A percentile compares a stretch with the other conserved stretches of the same genome.
Evolutionary conservation across 2,888 invertebrate genomes (phyloP).

Genomic region (Emmelina monodactyla): DNA sequence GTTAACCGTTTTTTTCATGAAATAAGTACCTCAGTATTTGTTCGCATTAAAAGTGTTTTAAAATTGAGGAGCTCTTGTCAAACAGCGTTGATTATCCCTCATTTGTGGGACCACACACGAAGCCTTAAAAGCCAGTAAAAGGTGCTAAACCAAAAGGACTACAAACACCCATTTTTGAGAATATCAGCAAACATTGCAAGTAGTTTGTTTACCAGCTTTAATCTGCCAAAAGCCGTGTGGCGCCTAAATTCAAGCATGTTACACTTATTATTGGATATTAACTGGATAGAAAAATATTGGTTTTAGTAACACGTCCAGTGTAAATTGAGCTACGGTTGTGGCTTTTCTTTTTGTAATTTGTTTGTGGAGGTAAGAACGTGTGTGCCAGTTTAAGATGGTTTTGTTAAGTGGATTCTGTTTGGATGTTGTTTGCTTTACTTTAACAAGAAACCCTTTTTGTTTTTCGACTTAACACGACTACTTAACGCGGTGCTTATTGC

Average conservation of each 20-base stretch:
- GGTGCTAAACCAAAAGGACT: slow-evolving; percentile 58
- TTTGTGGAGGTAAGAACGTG: slow-evolving; percentile 19
- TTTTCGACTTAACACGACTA: background rate
- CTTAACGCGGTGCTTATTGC: background rate
- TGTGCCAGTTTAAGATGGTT: slow-evolving; percentile 36
- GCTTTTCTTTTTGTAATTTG: slow-evolving; percentile 15
- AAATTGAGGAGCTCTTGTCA: no score
- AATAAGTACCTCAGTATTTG: no score
- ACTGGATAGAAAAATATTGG: slow-evolving; percentile 34
- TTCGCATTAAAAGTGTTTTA: slow-evolving; percentile 5
- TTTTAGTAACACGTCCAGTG: slow-evolving; percentile 35
- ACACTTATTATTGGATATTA: no score
- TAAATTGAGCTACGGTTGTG: slow-evolving; percentile 24
- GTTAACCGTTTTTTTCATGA: no score
- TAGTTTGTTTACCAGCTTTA: slow-evolving; percentile 49
- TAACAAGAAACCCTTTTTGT: slow-evolving; percentile 33
- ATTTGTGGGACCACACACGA: slow-evolving; percentile 47
- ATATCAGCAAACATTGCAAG: slow-evolving; percentile 37
- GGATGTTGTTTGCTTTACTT: no score
- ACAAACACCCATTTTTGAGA: slow-evolving; percentile 51
- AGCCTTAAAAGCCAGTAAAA: slow-evolving; percentile 54
- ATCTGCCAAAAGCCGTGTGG: slow-evolving; percentile 44
- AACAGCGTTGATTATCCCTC: slow-evolving; percentile 5
- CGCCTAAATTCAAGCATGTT: slow-evolving; percentile 35
- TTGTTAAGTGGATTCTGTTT: slow-evolving; percentile 51